Evolutionary conservation across 2,888 invertebrate species (phyloP).

Genomic region (Hecatera dysodea): DNA sequence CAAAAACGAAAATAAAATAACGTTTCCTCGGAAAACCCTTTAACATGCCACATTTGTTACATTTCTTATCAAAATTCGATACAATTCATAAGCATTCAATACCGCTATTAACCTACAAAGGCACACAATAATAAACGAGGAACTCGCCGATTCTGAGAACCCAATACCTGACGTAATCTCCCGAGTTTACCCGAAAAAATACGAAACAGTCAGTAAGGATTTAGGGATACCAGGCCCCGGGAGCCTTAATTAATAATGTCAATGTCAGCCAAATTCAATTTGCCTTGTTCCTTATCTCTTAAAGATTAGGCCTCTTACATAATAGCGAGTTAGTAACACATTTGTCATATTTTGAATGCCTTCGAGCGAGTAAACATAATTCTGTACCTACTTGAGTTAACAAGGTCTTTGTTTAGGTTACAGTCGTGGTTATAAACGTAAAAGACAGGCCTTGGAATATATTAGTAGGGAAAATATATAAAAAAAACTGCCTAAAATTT

Average conservation of each 20-base stretch:
- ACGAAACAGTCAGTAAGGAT: conserved; percentile 61
- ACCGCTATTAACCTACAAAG: conserved; percentile 18
- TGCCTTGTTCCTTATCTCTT: conserved; percentile 59
- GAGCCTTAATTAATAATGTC: conserved; percentile 64
- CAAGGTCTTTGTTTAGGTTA: conserved; percentile 10
- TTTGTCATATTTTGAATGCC: conserved; percentile 54
- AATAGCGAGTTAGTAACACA: conserved; percentile 45
- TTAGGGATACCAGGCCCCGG: conserved; percentile 44
- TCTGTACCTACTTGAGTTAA: conserved; percentile 4
- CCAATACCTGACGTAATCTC: conserved; percentile 35
- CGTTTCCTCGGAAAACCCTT: neutral
- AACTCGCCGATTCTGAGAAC: conserved; percentile 17
- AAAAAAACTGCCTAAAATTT: neutral
- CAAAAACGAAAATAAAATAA: neutral
- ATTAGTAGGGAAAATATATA: neutral
- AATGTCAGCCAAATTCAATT: conserved; percentile 64
- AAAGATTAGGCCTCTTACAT: conserved; percentile 49
- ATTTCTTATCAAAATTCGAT: conserved; percentile 17
- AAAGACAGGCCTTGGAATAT: neutral
- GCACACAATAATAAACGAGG: conserved; percentile 26
- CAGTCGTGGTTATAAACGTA: neutral
- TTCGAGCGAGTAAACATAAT: conserved; percentile 10
- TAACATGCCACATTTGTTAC: neutral
- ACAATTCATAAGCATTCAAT: conserved; percentile 29
- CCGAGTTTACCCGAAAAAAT: conserved; percentile 51